A percentile compares a stretch with the other conserved stretches of the same genome.
phyloP scores from a whole-genome alignment of 1,140 invertebrate species.

The Rhagoletis pomonella region DNA sequence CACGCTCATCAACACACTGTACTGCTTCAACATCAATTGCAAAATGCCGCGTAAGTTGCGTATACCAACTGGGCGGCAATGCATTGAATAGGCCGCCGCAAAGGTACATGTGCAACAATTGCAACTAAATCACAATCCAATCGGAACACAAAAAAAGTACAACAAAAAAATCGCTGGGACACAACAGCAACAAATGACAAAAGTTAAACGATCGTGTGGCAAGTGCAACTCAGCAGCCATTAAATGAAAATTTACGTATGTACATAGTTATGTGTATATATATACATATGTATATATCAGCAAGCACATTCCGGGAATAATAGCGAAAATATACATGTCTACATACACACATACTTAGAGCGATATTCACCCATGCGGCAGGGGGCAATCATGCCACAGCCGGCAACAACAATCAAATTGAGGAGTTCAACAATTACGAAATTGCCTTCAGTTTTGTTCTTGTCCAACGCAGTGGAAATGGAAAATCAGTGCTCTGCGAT shows the following conservation, averaged over 20 bases:
- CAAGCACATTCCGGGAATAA: no score
- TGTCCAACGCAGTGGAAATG: not conserved
- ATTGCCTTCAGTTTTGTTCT: not conserved
- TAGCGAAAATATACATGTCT: no score
- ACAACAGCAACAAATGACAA: not conserved
- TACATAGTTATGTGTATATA: not conserved
- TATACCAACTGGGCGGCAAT: not conserved
- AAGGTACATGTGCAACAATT: slow-evolving; percentile 2
- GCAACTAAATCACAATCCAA: slow-evolving; percentile 45
- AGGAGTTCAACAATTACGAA: slow-evolving; percentile 21
- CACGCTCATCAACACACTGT: slow-evolving; percentile 6
- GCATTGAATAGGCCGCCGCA: slow-evolving; percentile 1
- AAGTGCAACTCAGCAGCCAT: slow-evolving; percentile 35
- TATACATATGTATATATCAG: not conserved
- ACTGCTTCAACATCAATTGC: not conserved
- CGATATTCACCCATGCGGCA: not conserved
- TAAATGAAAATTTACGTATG: slow-evolving; percentile 48
- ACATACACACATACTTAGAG: not conserved
- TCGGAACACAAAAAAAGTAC: not conserved
- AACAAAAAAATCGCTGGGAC: not conserved
- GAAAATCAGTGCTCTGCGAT: slow-evolving; percentile 25
- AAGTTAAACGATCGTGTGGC: slow-evolving; percentile 19
- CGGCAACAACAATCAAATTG: slow-evolving; percentile 7
- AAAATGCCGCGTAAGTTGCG: slow-evolving; percentile 16
- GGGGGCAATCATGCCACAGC: not conserved